Conservation (phyloP, 2,113 vertebrate genomes). For the Mus pahari region DNA sequence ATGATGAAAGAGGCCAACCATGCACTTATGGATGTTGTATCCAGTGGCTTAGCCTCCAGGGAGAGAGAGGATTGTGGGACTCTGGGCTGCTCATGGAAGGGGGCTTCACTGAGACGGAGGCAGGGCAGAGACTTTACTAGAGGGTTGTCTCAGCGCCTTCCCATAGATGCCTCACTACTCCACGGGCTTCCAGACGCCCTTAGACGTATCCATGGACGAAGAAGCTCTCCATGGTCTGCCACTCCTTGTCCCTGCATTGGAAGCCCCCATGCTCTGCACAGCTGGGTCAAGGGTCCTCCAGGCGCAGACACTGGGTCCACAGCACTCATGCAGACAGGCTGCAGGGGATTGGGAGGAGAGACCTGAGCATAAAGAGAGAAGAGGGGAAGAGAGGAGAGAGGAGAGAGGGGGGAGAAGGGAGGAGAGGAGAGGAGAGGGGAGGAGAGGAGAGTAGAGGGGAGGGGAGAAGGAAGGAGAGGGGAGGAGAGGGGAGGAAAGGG, state of each 20-base stretch:
- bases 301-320: not conserved
- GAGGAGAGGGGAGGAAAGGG: no score
- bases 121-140: not conserved
- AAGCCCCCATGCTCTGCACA: no score
- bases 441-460: accelerated
- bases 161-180: not conserved
- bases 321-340: not conserved
- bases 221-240: not conserved
- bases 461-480: accelerated
- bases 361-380: not conserved
- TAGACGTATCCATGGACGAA: not conserved
- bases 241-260: not conserved
- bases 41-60: constrained; percentile 20
- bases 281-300: not conserved
- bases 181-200: not conserved
- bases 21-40: not conserved
- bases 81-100: not conserved
- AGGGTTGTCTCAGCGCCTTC: not conserved
- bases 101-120: not conserved
- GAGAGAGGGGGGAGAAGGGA: accelerated
- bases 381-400: not conserved
- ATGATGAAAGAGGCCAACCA: constrained; percentile 30
- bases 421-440: no score
- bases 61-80: constrained; percentile 1
- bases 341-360: not conserved